Percentiles rank a stretch among this genome's conserved stretches.
phyloP scores from a whole-genome alignment of 2,888 invertebrate genomes.

The Diloba caeruleocephala region DNA sequence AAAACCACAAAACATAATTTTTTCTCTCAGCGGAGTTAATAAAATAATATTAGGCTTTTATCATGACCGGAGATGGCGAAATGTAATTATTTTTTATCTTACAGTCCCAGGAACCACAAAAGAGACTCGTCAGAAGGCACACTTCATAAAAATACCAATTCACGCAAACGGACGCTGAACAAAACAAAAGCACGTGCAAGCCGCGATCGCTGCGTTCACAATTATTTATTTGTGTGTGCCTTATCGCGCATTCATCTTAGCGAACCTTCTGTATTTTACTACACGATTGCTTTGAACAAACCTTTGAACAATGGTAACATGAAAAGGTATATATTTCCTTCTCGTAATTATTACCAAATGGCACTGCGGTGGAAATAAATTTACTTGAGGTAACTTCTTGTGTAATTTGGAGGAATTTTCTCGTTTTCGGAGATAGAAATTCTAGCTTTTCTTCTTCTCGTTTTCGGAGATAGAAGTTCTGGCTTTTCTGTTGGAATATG shows the following conservation, averaged over 20 bases:
- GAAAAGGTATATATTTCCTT: slow-evolving; percentile 30
- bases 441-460: slow-evolving; percentile 4
- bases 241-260: not conserved
- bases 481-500: not conserved
- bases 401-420: slow-evolving; percentile 19
- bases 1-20: slow-evolving; percentile 27
- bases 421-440: slow-evolving; percentile 26
- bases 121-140: slow-evolving; percentile 11
- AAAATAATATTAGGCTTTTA: slow-evolving; percentile 49
- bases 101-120: not conserved
- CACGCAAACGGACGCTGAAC: no score
- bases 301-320: slow-evolving; percentile 27
- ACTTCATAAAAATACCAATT: not conserved
- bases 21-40: slow-evolving; percentile 35
- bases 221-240: not conserved
- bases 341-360: slow-evolving; percentile 43
- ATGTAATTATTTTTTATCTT: slow-evolving; percentile 55
- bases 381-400: slow-evolving; percentile 21
- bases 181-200: not conserved
- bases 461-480: slow-evolving; percentile 18
- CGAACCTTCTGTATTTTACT: slow-evolving; percentile 24
- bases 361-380: slow-evolving; percentile 33
- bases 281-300: slow-evolving; percentile 4
- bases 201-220: not conserved
- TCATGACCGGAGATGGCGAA: slow-evolving; percentile 28